These are phyloP conservation scores for Gallinago paraguaiae DNA, from an alignment of 2,113 vertebrate species.

Conservation along the genomic window DNA sequence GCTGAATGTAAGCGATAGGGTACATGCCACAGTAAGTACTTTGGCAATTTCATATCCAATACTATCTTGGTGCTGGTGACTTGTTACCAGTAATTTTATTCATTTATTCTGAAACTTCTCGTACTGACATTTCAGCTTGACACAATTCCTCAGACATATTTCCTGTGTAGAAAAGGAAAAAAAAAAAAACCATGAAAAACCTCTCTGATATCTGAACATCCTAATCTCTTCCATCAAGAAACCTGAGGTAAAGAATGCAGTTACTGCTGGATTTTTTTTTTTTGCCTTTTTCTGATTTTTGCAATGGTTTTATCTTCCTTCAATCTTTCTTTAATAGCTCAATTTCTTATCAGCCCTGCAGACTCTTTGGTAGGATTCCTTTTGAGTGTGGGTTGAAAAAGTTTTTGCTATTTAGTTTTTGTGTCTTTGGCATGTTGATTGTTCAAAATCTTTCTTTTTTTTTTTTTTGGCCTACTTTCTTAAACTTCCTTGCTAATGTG, in stretches of 20 bases:
- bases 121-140: constrained; percentile 49
- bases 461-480: background rate
- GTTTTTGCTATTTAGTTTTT: background rate
- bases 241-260: background rate
- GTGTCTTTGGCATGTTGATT: background rate
- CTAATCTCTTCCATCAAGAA: constrained; percentile 27
- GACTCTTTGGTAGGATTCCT: background rate
- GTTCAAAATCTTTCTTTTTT: background rate
- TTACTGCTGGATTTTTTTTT: background rate
- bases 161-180: background rate
- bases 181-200: background rate
- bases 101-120: constrained; percentile 53
- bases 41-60: constrained; percentile 22
- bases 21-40: background rate
- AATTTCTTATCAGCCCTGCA: constrained; percentile 15
- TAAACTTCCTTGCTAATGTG: background rate
- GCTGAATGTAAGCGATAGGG: background rate
- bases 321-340: constrained; percentile 16
- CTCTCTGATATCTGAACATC: constrained; percentile 1
- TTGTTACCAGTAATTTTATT: constrained; percentile 59
- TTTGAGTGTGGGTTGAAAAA: background rate
- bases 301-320: background rate
- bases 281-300: background rate
- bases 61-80: background rate
- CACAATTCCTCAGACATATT: constrained; percentile 18